Evolutionary conservation across 2,888 invertebrate species (phyloP), one percentile per base, ranked within the genome.

Genomic region (Gandaritis pyraliata): DNA sequence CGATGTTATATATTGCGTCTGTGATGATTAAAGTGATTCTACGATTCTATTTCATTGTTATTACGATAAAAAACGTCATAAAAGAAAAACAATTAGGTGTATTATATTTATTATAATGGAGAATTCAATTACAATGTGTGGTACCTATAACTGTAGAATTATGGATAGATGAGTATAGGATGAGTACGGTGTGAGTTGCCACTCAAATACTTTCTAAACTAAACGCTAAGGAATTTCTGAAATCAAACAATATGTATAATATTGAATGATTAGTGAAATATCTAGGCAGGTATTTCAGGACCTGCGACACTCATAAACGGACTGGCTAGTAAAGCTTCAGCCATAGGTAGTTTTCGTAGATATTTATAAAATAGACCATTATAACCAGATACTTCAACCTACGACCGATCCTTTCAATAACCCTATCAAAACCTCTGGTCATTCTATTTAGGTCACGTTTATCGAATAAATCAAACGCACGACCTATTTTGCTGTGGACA

Each of bases 401-500:
- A 12, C 15, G 10, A 30, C 23, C 10, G 2, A 29, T 16, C 4
- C 38, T 18, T 39, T 39, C 38, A 51, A 15, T 45, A 47, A 15
- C 38, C 53, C 58, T 38, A 2, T 43, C 29, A 54, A 15, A 49
- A 45, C 58, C 23, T 2, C 70, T 75, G 76, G 76, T 56, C 61
- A 57, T 18, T 29, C 47, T 53, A 78, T 75, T 69, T 80, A 68
- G 82, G 83, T 83, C 82, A 78, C 72, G 70, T 71, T 69, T 70
- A 67, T 72, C 72, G 43, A 61, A 62, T 62, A 72, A 73, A 72
- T 72, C 76, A 64, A 71, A 65, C 29, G 55, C 45, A 46, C 71
- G 80, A 78, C 80, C 81, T 70, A 81, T 80, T 76, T 82, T 64
- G 33, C 62, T n/a, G 30, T 6, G 15, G 30, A 30, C n/a, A 16